Evolutionary conservation across 1,140 invertebrate genomes (phyloP), one percentile per base, ranked within the genome.

Genomic region (Trinorchestia longiramus): DNA sequence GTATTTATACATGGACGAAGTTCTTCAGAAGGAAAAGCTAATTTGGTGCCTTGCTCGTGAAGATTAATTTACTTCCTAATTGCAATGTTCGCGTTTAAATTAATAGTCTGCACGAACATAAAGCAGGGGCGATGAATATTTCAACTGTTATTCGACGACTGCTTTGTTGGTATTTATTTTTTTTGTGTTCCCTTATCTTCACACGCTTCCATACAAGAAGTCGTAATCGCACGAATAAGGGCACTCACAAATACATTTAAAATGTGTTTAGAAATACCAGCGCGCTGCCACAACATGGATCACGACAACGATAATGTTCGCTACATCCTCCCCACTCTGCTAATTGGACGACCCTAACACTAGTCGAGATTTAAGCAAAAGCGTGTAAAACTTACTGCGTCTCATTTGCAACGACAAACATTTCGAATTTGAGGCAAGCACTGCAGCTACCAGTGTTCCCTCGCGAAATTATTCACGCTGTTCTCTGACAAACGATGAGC

Each of bases 341-440:
- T 94, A 94, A 94, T 94, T 94, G 40, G 43, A 94, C 36, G 6
- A 94, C 44, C 92, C 44, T n/a, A 94, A 45, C 92, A 45, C 44
- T 47, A 15, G 92, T 43, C 43, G 43, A n/a, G 44, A 45, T 94
- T 94, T 45, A 94, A 45, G 44, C 43, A 40, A 36, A 40, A 43
- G 44, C 44, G 40, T 47, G 92, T 15, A 94, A 94, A 94, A 94
- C 92, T 94, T 44, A 94, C 44, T 3, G 92, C 92, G 44, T 94
- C 92, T 94, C 92, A 94, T 94, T 94, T 94, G 92, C 92, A 94
- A 94, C 92, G 92, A 94, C 92, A 94, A 94, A 94, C 92, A 94
- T 94, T 45, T 43, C 92, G 92, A 94, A 94, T 45, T 94, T 94
- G 43, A 45, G 40, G 92, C 92, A 94, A 94, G 44, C 92, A 43